Evolutionary conservation across 2,888 invertebrate species (phyloP), one percentile per base, ranked within the genome.

Genomic region (Nebria salina): DNA sequence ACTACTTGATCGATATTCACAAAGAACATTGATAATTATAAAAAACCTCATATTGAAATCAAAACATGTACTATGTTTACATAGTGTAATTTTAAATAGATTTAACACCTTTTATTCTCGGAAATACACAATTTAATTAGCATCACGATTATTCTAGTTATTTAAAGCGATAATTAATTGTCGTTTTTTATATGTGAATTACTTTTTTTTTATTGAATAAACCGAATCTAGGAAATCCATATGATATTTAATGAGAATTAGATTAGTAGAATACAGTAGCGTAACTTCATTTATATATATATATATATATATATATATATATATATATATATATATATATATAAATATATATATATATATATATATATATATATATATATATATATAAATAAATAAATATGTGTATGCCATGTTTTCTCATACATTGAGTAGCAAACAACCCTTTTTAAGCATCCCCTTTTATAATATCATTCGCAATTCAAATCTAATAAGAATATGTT

Each of bases 331-430:
- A 43, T 75, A 75, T 75, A 54, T 75, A 54, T 75, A 75, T 75
- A 75, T n/a, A 75, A 2, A 75, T 75, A 75, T 41, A 75, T 75
- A 75, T 75, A 75, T 75, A 75, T 75, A 75, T 41, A 75, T 75
- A 75, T 54, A 75, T 75, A 43, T 75, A 75, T 41, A 81, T 75
- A 75, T 75, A 75, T 75, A 75, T 75, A 75, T 75, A 75, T 75
- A 75, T 75, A 75, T 75, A 75, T 75, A 66, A 1, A 66, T 66
- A 20, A 1, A 20, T 20, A 20, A 20, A 20, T 20, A 20, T 20
- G 20, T 20, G 20, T 20, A 20, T 20, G 20, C 1, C 20, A 20
- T 20, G 20, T 20, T n/a, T 65, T 34, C 34, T 34, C 34, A 34
- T 34, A 5, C 34, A 34, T 34, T 34, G 2, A 34, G 5, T 34